Percentiles rank a stretch among this genome's conserved stretches.
Evolutionary conservation across 2,113 vertebrate genomes (phyloP).

Genomic region (Ailuropoda melanoleuca): DNA sequence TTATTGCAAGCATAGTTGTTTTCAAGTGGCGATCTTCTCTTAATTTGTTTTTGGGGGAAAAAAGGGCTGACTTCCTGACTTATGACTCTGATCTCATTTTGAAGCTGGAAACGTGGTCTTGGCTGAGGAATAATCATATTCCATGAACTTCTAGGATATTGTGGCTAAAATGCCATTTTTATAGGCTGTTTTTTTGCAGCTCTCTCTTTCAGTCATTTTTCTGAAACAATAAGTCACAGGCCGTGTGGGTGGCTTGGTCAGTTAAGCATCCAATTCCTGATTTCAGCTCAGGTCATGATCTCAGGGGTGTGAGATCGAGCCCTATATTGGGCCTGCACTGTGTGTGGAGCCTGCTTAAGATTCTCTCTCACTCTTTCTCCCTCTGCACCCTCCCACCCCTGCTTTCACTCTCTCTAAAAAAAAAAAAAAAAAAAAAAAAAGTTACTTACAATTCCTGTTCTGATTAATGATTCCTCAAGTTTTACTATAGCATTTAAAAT

Average conservation of each 20-base stretch:
- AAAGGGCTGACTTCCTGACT: not conserved
- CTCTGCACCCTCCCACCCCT: not conserved
- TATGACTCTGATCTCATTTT: conserved; percentile 6
- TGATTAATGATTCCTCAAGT: conserved; percentile 10
- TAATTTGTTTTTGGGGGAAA: conserved; percentile 16
- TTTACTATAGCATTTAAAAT: conserved; percentile 24
- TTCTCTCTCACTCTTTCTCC: not conserved
- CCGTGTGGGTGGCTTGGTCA: not conserved
- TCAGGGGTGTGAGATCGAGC: not conserved
- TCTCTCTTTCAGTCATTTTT: not conserved
- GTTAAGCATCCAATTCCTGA: not conserved
- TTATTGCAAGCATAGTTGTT: not conserved
- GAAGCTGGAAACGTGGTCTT: not conserved
- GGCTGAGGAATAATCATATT: not conserved
- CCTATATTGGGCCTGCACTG: not conserved
- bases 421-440: not conserved
- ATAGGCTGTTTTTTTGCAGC: not conserved
- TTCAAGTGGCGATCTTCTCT: conserved; percentile 32
- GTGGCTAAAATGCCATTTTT: not conserved
- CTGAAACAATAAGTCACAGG: not conserved
- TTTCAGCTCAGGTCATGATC: not conserved
- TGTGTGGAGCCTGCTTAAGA: not conserved
- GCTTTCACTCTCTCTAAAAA: not conserved
- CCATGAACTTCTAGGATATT: not conserved
- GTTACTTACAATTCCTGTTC: not conserved